Percentiles rank a stretch among this genome's conserved stretches.
phyloP scores from a whole-genome alignment of 1,140 invertebrate species.

The Pachyrhynchus sulphureomaculatus region DNA sequence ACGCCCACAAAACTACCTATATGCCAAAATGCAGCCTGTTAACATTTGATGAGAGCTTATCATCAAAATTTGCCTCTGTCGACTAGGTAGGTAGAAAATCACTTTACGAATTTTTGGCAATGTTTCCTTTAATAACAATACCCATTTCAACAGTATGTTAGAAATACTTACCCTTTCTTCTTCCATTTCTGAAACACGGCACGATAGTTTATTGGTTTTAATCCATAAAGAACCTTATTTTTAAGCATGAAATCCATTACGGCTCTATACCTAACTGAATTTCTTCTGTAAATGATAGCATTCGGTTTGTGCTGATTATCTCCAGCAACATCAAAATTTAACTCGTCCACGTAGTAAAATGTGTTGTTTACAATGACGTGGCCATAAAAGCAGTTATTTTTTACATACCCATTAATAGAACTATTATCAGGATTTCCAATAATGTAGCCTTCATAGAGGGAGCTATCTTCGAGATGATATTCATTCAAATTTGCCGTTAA shows the following conservation, averaged over 20 bases:
- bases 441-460: constrained; percentile 15
- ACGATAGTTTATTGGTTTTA: background rate
- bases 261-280: background rate
- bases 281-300: no score
- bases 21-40: no score
- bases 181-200: background rate
- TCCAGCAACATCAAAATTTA: background rate
- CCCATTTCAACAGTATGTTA: constrained; percentile 1
- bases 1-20: no score
- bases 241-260: no score
- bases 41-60: no score
- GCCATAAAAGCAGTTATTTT: constrained; percentile 30
- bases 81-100: no score
- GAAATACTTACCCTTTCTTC: background rate
- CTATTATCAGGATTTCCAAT: constrained; percentile 7
- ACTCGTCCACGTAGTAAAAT: constrained; percentile 27
- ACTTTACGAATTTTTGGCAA: no score
- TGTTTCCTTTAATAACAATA: no score
- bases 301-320: no score
- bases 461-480: background rate
- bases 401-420: constrained; percentile 29
- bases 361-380: constrained; percentile 16
- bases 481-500: background rate
- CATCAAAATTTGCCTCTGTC: no score
- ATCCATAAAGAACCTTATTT: no score